phyloP scores from a whole-genome alignment of 1,140 invertebrate genomes.

The Rhagoletis zephyria region DNA sequence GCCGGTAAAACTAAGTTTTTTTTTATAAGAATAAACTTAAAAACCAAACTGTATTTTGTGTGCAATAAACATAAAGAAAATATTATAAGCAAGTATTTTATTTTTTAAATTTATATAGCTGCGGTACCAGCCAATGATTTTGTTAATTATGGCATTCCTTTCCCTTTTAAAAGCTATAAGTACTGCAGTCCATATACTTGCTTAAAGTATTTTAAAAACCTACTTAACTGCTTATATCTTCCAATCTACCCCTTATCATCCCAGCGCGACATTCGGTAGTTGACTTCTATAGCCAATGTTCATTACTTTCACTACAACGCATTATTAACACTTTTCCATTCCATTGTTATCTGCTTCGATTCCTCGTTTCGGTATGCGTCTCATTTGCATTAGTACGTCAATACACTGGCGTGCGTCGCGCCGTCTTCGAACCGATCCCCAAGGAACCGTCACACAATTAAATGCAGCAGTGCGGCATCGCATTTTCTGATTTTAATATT shows the following conservation, averaged over 20 bases:
- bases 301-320: not conserved
- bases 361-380: not conserved
- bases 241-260: not conserved
- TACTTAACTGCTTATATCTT: not conserved
- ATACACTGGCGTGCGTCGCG: not conserved
- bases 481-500: not conserved
- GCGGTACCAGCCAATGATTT: too few species aligned
- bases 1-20: too few species aligned
- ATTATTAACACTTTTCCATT: not conserved
- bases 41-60: too few species aligned
- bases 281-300: not conserved
- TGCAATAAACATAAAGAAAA: too few species aligned
- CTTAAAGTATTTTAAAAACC: not conserved
- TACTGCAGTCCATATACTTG: not conserved
- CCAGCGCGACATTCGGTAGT: not conserved
- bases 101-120: too few species aligned
- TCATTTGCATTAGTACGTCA: not conserved
- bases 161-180: not conserved
- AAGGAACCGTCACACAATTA: not conserved
- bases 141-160: too few species aligned
- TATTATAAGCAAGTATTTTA: too few species aligned
- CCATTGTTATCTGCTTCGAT: not conserved
- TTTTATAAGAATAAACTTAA: too few species aligned
- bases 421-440: not conserved
- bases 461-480: not conserved